Conservation (phyloP, 2,797 vertebrate genomes). For the Sebastes hopkinsi region DNA sequence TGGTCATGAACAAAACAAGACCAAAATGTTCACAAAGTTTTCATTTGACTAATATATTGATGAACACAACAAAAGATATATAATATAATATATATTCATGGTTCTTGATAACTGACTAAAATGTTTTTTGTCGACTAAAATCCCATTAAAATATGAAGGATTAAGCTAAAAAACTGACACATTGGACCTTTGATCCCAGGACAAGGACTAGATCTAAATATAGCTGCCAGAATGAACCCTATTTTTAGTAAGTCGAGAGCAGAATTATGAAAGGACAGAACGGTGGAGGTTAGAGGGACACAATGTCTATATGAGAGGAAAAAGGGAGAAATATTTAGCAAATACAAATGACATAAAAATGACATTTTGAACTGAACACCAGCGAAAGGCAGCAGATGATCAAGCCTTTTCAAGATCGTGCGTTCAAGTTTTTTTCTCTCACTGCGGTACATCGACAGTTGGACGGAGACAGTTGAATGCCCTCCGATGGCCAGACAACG, state of each 20-base stretch:
- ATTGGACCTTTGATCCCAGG: not conserved
- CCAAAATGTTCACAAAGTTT: not conserved
- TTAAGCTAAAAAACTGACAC: not conserved
- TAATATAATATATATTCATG: not conserved
- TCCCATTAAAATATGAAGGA: not conserved
- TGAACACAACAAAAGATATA: not conserved
- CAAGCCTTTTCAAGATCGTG: not conserved
- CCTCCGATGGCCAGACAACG: not conserved
- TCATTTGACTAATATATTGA: not conserved
- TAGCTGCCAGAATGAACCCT: not conserved
- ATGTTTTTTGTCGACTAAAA: not conserved
- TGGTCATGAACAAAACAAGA: not conserved
- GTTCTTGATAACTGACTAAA: not conserved
- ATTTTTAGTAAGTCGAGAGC: not conserved
- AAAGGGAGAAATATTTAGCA: not conserved
- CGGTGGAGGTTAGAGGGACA: not conserved
- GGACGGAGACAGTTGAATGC: constrained; percentile 3
- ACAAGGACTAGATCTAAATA: constrained; percentile 10
- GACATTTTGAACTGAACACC: not conserved
- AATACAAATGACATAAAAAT: not conserved
- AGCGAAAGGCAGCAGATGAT: not conserved
- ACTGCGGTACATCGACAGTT: constrained; percentile 2
- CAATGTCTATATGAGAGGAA: not conserved
- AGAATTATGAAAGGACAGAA: not conserved
- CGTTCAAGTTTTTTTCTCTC: constrained; percentile 1